These are phyloP conservation scores for Pelecanoides urinatrix DNA, from an alignment of 2,113 vertebrate species.

Conservation along the genomic window DNA sequence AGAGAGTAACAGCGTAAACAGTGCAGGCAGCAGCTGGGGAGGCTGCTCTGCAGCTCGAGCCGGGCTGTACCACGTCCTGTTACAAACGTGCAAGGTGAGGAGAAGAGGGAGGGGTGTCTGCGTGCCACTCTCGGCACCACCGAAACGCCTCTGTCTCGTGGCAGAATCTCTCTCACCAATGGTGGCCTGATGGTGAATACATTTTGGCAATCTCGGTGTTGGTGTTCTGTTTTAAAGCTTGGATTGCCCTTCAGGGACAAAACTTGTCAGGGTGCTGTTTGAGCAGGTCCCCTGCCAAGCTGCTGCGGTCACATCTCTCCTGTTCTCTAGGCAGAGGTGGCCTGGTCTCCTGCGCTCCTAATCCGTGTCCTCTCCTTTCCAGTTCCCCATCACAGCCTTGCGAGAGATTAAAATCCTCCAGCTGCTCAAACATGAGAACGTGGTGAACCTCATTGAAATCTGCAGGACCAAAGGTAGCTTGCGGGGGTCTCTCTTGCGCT, in stretches of 20 bases:
- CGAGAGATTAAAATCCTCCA: slow-evolving; percentile 98
- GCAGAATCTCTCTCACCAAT: neutral
- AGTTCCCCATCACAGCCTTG: slow-evolving; percentile 98
- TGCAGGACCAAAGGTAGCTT: slow-evolving; percentile 94
- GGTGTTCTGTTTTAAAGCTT: neutral
- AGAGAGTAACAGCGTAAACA: neutral
- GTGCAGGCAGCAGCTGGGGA: neutral
- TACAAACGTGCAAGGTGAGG: neutral
- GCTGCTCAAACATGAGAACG: slow-evolving; percentile 96
- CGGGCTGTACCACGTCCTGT: neutral
- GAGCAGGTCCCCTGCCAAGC: neutral
- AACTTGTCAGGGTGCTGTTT: neutral
- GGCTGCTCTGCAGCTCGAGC: neutral
- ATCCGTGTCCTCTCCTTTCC: neutral
- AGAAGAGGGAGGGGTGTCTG: neutral
- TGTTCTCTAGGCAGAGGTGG: neutral
- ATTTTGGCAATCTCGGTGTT: neutral
- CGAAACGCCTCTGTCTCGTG: fast-evolving
- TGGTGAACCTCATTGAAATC: slow-evolving; percentile 98
- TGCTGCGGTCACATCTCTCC: neutral
- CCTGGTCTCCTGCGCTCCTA: neutral
- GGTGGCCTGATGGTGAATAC: neutral
- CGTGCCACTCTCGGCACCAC: fast-evolving
- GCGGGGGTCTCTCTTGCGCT: neutral
- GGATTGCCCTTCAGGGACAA: neutral